A percentile compares a stretch with the other conserved stretches of the same genome.
These are phyloP conservation scores for Acrossocheilus fasciatus DNA, from an alignment of 2,797 vertebrate species.

Conservation along the genomic window DNA sequence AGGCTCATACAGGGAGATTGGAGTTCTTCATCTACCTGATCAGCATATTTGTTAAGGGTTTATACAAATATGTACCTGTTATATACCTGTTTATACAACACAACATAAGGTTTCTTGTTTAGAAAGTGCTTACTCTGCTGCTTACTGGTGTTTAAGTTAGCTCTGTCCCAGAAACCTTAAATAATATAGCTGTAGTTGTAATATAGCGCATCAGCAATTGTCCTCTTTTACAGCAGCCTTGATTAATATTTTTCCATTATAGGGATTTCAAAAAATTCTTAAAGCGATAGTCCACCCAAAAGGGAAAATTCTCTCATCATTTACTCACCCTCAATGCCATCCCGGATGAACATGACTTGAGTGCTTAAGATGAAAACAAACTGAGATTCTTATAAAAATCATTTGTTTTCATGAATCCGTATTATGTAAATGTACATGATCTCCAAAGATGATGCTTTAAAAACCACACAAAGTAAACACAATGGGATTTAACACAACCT, in stretches of 20 bases:
- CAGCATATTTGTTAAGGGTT: neutral
- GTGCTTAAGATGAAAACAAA: too few species aligned
- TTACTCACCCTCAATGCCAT: neutral
- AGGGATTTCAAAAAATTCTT: neutral
- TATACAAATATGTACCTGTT: too few species aligned
- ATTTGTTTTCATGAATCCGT: neutral
- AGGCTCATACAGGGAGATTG: neutral
- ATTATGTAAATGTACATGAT: neutral
- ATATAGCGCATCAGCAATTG: neutral
- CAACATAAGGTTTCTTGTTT: neutral
- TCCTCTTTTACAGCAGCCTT: neutral
- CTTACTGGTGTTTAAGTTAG: neutral
- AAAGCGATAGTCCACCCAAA: too few species aligned
- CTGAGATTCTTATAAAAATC: too few species aligned
- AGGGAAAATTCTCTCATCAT: neutral
- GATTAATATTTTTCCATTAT: neutral
- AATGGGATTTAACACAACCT: neutral
- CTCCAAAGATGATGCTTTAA: neutral
- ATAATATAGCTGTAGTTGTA: neutral
- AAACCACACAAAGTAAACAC: neutral
- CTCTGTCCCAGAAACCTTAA: constrained; percentile 16
- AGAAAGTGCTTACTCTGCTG: neutral
- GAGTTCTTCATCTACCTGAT: neutral
- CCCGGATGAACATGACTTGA: neutral
- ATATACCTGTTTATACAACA: neutral